Base-by-base conservation (phyloP, 2,888 invertebrate species). In the Cotesia congregata region DNA sequence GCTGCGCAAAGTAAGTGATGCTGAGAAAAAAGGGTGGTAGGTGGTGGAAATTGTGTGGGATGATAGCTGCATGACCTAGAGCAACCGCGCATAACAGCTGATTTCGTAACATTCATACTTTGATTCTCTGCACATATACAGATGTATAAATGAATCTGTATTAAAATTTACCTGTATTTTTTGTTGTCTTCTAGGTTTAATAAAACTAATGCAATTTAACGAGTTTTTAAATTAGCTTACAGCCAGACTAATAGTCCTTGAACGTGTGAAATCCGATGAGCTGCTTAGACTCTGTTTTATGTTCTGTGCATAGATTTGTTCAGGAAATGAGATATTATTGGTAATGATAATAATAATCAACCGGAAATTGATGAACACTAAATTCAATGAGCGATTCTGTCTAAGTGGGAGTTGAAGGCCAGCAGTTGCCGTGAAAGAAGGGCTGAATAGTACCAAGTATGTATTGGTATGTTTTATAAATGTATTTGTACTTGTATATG, bases 81-180 rank as follows among this genome's bases (percentile, higher is more conserved):
- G 20, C 75, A 76, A 76, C 75, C 59, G 50, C 41, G 75, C 70
- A 64, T 39, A 62, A 75, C 70, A 84, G 85, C 85, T 86, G 86
- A 86, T 86, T 84, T 84, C 81, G 83, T 83, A 84, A 83, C 82
- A 67, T 68, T 76, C 64, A 62, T 62, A 62, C 62, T 20, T 50
- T 7, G 50, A 50, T 50, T 50, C 50, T 50, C 50, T 12, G 4
- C 50, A 50, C 50, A 50, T 50, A 12, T 50, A 50, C 41, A 50
- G 6, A 9, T 50, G 9, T 50, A 50, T 50, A 6, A 2, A 50
- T 7, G 9, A 9, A 50, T 20, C 20, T 20, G 6, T 50, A 50
- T 50, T 2, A 50, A 50, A 50, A 12, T 50, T 12, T 12, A 50
- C 12, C 7, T 50, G 50, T 7, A 50, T 50, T 50, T 9, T 50